Conservation (phyloP, 2,888 invertebrate genomes). For the Spisula solida region DNA sequence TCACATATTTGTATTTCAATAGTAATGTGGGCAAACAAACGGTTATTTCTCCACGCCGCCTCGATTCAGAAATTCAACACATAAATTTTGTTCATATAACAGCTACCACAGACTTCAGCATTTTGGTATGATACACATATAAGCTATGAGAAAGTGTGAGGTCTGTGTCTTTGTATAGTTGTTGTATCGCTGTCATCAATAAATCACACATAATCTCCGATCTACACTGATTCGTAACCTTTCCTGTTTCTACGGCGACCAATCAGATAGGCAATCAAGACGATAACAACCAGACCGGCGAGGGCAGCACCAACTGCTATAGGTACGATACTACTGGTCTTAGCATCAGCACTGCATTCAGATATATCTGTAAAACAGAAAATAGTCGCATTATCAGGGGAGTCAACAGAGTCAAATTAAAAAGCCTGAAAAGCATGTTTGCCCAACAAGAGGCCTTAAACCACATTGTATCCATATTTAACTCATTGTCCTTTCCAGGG, state of each 20-base stretch:
- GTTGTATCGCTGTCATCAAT: neutral
- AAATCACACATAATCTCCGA: neutral
- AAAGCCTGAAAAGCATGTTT: too few relatives aligned
- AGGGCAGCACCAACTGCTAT: conserved; percentile 98
- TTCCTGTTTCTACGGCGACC: conserved; percentile 90
- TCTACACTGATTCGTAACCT: conserved; percentile 86
- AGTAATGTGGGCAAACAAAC: neutral
- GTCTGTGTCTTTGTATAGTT: neutral
- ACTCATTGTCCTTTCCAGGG: too few relatives aligned
- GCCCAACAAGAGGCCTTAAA: too few relatives aligned
- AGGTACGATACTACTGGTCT: conserved; percentile 94
- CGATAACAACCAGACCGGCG: conserved; percentile 95
- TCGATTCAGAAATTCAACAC: neutral
- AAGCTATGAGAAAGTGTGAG: neutral
- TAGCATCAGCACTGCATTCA: conserved; percentile 84
- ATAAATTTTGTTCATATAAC: neutral
- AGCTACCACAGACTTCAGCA: neutral
- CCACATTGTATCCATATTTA: too few relatives aligned
- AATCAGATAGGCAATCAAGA: conserved; percentile 96
- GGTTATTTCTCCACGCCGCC: neutral
- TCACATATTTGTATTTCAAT: neutral
- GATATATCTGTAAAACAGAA: conserved; percentile 69
- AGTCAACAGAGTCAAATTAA: too few relatives aligned
- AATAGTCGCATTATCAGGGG: too few relatives aligned
- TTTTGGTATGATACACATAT: neutral